A percentile compares a stretch with the other conserved stretches of the same genome.
These are phyloP conservation scores for Rana temporaria DNA, from an alignment of 2,113 vertebrate species.

Conservation along the genomic window DNA sequence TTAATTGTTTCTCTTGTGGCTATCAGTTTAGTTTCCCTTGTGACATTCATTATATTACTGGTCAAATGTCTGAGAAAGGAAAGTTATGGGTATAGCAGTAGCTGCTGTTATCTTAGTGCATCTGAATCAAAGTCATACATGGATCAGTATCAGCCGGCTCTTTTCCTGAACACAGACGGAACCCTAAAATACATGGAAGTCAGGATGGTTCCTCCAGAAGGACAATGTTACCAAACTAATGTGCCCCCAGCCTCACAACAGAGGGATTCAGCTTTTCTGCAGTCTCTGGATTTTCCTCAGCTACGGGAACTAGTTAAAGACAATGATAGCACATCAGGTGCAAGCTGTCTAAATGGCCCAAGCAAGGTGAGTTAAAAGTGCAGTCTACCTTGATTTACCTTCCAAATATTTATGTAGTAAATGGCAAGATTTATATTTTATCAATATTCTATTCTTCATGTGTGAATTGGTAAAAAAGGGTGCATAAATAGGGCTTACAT, in stretches of 20 bases:
- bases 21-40: no score
- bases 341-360: conserved; percentile 66
- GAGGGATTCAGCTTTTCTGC: conserved; percentile 75
- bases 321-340: background rate
- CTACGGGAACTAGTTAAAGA: conserved; percentile 67
- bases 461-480: no score
- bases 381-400: background rate
- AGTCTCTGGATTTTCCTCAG: conserved; percentile 69
- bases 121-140: conserved; percentile 72
- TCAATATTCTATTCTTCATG: no score
- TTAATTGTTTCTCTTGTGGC: no score
- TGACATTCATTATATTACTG: conserved; percentile 62
- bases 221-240: conserved; percentile 83
- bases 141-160: conserved; percentile 82
- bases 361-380: conserved; percentile 70
- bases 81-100: conserved; percentile 52
- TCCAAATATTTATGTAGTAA: no score
- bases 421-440: no score
- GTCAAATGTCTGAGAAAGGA: conserved; percentile 64
- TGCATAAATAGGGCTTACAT: no score
- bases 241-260: conserved; percentile 80
- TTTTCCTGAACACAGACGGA: no score
- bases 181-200: no score
- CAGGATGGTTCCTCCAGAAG: conserved; percentile 46
- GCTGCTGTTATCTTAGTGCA: conserved; percentile 69